Percentiles rank a stretch among this genome's conserved stretches.
Evolutionary conservation across 2,113 vertebrate genomes (phyloP).

Genomic region (Seriola aureovittata): DNA sequence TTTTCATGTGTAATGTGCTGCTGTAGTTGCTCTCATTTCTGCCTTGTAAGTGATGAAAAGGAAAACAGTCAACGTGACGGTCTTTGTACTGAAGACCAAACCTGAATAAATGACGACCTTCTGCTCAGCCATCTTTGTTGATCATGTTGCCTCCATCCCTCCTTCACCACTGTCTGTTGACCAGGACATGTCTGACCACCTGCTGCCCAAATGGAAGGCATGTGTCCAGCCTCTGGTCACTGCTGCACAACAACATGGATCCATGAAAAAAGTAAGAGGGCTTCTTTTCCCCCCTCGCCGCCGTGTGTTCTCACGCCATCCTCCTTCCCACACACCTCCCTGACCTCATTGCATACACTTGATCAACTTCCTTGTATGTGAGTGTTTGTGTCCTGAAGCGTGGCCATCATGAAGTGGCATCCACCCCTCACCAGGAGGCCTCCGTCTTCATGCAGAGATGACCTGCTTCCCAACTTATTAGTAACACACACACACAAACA

Average conservation of each 20-base stretch:
- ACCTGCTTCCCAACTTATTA: constrained; percentile 88
- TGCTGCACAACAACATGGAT: constrained; percentile 49
- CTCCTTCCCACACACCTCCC: constrained; percentile 63
- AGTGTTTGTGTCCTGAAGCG: constrained; percentile 82
- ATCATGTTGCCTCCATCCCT: neutral
- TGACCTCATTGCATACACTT: constrained; percentile 72
- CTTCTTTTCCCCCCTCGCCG: neutral
- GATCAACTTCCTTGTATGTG: constrained; percentile 64
- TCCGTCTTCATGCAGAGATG: constrained; percentile 79
- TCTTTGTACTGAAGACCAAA: neutral
- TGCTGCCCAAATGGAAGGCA: constrained; percentile 48
- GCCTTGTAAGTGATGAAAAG: neutral
- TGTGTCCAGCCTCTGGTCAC: constrained; percentile 54
- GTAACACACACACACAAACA: constrained; percentile 45
- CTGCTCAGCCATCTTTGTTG: neutral
- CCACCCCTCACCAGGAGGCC: constrained; percentile 85
- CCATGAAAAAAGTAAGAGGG: constrained; percentile 61
- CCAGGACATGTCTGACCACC: constrained; percentile 45
- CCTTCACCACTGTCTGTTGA: constrained; percentile 23
- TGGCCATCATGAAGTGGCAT: constrained; percentile 86
- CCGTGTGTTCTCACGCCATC: constrained; percentile 61
- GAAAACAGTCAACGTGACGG: neutral
- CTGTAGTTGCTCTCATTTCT: too few relatives aligned
- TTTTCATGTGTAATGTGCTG: too few relatives aligned
- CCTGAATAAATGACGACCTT: neutral